Evolutionary conservation across 2,797 vertebrate species (phyloP), one percentile per base, ranked within the genome.

Genomic region (Eptatretus atami): DNA sequence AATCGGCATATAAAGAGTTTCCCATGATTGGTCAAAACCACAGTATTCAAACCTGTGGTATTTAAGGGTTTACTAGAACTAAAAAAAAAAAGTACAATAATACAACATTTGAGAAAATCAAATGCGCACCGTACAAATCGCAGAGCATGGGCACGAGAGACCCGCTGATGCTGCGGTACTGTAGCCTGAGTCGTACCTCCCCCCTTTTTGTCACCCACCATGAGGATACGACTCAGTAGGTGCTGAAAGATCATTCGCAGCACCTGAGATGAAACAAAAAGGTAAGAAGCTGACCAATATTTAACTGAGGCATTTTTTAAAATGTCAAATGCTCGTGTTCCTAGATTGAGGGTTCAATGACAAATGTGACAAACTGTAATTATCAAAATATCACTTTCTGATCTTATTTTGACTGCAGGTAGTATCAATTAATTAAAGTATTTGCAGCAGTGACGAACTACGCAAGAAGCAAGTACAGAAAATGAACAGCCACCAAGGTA

Each of bases 91-190:
- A 19, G 19, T 2, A 19, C 19, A 19, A 19, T 44, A 44, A 5
- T 44, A 44, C 1, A 44, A 44, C 31, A 44, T 8, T 44, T 44
- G 31, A 44, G 31, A 44, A 44, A 44, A 44, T 5, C 2, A 44
- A 44, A 61, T 61, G 10, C 65, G 74, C 71, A 98, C 92, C 86
- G 82, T 69, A 95, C 75, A 71, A 96, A 98, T 11, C 68, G 73
- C 44, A 94, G 19, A 64, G 84, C 79, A 64, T 77, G 79, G 67
- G 80, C 75, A 53, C 80, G 78, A 66, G 75, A 70, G 3, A 63
- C 54, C 65, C 79, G 67, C 63, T 74, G 68, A 1, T 75, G 65
- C n/a, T 80, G 74, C 1, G 69, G 79, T 57, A 76, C 69, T 0
- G 69, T 9, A 1, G 82, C 73, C 1, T 76, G 71, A 1, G 71